Conservation (phyloP, 2,888 invertebrate species). For the Phlogophora meticulosa region DNA sequence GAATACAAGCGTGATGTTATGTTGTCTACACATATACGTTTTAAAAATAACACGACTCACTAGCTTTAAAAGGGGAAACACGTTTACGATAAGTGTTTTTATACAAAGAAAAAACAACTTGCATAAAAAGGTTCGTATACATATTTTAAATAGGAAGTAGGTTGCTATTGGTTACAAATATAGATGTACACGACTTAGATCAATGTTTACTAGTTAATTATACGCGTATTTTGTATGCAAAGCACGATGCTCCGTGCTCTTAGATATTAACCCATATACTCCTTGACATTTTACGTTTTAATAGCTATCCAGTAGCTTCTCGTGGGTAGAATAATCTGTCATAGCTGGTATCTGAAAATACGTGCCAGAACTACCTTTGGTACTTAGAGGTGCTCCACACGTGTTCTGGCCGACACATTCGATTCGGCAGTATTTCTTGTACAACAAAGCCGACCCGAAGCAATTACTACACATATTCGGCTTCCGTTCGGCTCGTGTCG, state of each 20-base stretch:
- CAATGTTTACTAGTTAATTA: conserved; percentile 41
- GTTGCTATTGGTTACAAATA: conserved; percentile 27
- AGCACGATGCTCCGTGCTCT: conserved; percentile 32
- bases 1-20: too few species aligned
- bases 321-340: not conserved
- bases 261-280: conserved; percentile 35
- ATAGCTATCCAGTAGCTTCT: conserved; percentile 4
- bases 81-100: conserved; percentile 19
- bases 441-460: too few species aligned
- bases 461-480: too few species aligned
- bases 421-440: too few species aligned
- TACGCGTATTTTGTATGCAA: conserved; percentile 31
- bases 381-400: too few species aligned
- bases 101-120: conserved; percentile 14
- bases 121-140: not conserved
- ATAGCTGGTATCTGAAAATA: not conserved
- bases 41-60: conserved; percentile 30
- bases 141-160: conserved; percentile 34
- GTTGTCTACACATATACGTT: not conserved
- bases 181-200: conserved; percentile 31
- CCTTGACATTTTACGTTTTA: conserved; percentile 18
- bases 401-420: too few species aligned
- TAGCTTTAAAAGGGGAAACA: conserved; percentile 16
- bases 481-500: too few species aligned
- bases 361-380: not conserved